Evolutionary conservation across 2,113 vertebrate species (phyloP).

Genomic region (Cyphomyrus plagiostoma): DNA sequence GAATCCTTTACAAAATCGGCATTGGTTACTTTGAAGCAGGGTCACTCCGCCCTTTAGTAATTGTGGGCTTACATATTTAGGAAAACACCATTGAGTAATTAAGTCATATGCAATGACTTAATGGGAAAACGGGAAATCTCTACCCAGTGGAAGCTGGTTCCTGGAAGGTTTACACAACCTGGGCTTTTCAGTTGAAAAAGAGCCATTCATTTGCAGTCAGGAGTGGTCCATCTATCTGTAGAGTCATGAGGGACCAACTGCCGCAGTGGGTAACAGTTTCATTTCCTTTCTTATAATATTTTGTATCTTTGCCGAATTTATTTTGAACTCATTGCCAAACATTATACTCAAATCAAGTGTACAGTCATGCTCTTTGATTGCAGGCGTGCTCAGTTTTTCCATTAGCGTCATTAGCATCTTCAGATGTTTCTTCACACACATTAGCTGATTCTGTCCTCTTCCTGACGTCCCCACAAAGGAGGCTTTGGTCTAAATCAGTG

Average conservation of each 20-base stretch:
- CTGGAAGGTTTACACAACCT: slow-evolving; percentile 47
- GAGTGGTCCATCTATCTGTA: too few species aligned
- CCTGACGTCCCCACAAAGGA: background rate
- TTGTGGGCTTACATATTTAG: slow-evolving; percentile 51
- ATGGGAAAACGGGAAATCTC: slow-evolving; percentile 36
- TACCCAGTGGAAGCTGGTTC: slow-evolving; percentile 35
- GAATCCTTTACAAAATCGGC: slow-evolving; percentile 44
- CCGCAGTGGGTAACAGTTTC: background rate
- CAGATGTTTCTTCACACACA: background rate
- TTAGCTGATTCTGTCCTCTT: background rate
- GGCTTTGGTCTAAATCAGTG: background rate
- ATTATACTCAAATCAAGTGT: background rate
- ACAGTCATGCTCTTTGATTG: background rate
- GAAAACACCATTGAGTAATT: slow-evolving; percentile 40
- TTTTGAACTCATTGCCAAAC: background rate
- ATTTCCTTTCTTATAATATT: background rate
- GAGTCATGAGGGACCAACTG: background rate
- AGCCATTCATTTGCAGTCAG: slow-evolving; percentile 29
- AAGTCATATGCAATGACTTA: slow-evolving; percentile 32
- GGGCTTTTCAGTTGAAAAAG: slow-evolving; percentile 36
- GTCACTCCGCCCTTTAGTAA: slow-evolving; percentile 41
- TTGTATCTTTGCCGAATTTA: background rate
- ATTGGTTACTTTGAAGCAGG: slow-evolving; percentile 47
- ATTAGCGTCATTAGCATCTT: background rate
- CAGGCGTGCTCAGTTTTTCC: background rate